These are phyloP conservation scores for Apus apus DNA, from an alignment of 2,113 vertebrate species.

Conservation along the genomic window DNA sequence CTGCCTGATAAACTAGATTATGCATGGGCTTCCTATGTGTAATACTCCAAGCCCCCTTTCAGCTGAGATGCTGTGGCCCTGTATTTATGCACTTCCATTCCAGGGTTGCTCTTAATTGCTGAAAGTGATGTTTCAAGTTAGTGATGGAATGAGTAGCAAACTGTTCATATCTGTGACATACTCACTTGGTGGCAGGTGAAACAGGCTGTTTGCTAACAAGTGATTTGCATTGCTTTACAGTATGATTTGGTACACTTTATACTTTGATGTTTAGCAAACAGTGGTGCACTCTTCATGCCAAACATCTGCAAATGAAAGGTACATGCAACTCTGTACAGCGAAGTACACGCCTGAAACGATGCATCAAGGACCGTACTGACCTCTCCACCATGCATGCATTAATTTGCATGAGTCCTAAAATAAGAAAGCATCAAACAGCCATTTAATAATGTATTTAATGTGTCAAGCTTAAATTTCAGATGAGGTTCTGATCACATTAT, in stretches of 20 bases:
- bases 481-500: background rate
- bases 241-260: constrained; percentile 1
- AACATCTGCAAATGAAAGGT: constrained; percentile 18
- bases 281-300: constrained; percentile 18
- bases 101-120: background rate
- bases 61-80: background rate
- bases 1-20: background rate
- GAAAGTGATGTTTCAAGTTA: constrained; percentile 21
- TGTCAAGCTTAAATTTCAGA: background rate
- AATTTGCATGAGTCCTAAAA: constrained; percentile 72
- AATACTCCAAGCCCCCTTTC: background rate
- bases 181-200: constrained; percentile 41
- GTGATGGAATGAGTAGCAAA: background rate
- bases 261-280: constrained; percentile 32
- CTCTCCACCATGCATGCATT: constrained; percentile 47
- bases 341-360: constrained; percentile 14
- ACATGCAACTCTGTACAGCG: constrained; percentile 20
- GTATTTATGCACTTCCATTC: background rate
- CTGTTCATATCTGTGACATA: constrained; percentile 18
- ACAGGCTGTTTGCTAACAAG: constrained; percentile 18
- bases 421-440: constrained; percentile 62
- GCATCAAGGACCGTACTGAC: constrained; percentile 12
- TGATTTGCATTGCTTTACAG: constrained; percentile 35
- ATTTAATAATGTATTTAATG: constrained; percentile 16
- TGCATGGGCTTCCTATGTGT: background rate